phyloP scores from a whole-genome alignment of 2,797 vertebrate species.

The Hydrolagus colliei region DNA sequence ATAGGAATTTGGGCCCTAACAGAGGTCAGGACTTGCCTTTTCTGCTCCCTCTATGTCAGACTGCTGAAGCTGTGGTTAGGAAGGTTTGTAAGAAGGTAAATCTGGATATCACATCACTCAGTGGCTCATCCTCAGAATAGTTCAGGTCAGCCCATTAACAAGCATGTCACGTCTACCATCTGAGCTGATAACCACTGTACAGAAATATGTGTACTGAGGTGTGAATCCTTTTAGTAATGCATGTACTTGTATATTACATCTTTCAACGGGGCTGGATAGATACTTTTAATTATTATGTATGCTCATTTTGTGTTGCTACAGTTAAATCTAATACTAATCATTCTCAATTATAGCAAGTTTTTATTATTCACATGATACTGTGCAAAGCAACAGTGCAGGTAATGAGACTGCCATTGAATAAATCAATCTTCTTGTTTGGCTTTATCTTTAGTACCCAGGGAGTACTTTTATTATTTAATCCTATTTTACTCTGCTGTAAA shows the following conservation, averaged over 20 bases:
- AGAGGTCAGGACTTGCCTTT: slow-evolving; percentile 69
- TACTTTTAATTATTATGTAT: slow-evolving; percentile 49
- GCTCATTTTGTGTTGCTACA: background rate
- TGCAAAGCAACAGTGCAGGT: background rate
- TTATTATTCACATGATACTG: background rate
- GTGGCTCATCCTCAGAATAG: slow-evolving; percentile 48
- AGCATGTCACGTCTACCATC: slow-evolving; percentile 46
- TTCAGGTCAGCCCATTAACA: slow-evolving; percentile 45
- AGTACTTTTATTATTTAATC: background rate
- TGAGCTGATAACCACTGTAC: slow-evolving; percentile 33
- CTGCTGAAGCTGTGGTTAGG: slow-evolving; percentile 54
- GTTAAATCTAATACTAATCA: background rate
- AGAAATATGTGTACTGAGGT: slow-evolving; percentile 52
- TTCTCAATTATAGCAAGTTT: background rate
- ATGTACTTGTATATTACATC: slow-evolving; percentile 45
- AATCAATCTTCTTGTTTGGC: too few relatives aligned
- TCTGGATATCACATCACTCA: slow-evolving; percentile 87
- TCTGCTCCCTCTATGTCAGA: slow-evolving; percentile 67
- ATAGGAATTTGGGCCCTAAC: slow-evolving; percentile 78
- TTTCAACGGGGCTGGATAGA: slow-evolving; percentile 54
- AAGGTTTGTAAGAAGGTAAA: slow-evolving; percentile 54
- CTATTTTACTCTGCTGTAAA: background rate
- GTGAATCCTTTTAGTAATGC: slow-evolving; percentile 49
- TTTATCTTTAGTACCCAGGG: background rate
- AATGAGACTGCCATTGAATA: background rate